Percentiles rank a stretch among this genome's conserved stretches.
phyloP scores from a whole-genome alignment of 2,888 invertebrate genomes.

The Spilosoma lubricipeda region DNA sequence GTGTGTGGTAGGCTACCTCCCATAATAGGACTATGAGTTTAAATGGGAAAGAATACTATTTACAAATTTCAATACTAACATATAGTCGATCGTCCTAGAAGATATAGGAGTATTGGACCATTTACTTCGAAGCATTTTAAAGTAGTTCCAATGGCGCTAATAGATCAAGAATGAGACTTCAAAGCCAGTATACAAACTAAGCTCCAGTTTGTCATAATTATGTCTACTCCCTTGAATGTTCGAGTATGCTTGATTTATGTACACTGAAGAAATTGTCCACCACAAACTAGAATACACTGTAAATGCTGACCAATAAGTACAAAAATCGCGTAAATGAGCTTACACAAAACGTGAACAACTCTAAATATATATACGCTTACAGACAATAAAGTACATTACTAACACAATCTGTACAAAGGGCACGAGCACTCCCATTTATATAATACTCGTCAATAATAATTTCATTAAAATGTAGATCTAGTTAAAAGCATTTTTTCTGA shows the following conservation, averaged over 20 bases:
- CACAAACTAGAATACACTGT: neutral
- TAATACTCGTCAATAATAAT: constrained; percentile 86
- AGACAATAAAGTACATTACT: constrained; percentile 47
- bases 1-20: no score
- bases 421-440: constrained; percentile 74
- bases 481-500: constrained; percentile 87
- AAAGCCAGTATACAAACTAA: neutral
- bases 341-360: neutral
- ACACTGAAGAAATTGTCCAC: neutral
- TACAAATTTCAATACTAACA: neutral
- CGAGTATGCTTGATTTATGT: neutral
- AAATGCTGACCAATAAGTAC: neutral
- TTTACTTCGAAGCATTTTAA: neutral
- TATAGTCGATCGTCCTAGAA: neutral
- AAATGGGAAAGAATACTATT: no score
- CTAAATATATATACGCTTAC: neutral
- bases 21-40: no score
- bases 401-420: constrained; percentile 75
- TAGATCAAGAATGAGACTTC: neutral
- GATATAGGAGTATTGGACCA: neutral
- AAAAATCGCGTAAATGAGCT: neutral
- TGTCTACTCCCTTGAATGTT: neutral
- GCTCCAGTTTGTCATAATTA: constrained; percentile 1
- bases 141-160: neutral
- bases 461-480: constrained; percentile 87